phyloP scores from a whole-genome alignment of 2,113 vertebrate genomes.

The Anoura caudifer region DNA sequence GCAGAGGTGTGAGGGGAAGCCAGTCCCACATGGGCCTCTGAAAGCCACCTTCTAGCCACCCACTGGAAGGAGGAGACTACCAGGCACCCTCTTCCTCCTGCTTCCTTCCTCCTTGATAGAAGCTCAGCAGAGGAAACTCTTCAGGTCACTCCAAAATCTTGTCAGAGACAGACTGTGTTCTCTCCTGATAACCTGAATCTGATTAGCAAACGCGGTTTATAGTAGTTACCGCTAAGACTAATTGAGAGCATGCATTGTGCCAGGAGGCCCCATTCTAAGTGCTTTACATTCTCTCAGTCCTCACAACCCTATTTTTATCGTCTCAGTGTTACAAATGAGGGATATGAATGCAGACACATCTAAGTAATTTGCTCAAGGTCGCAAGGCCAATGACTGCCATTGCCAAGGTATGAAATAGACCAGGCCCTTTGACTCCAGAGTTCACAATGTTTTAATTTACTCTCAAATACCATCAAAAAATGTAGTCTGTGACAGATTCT shows the following conservation, averaged over 20 bases:
- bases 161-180: not conserved
- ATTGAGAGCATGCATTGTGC: not conserved
- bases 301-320: constrained; percentile 42
- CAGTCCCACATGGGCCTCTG: not conserved
- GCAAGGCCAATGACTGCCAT: not conserved
- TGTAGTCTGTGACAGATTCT: not conserved
- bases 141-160: constrained; percentile 17
- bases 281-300: not conserved
- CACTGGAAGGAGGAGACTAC: not conserved
- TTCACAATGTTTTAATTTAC: not conserved
- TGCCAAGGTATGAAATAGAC: constrained; percentile 9
- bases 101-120: not conserved
- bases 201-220: constrained; percentile 12
- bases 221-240: constrained; percentile 21
- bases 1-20: not conserved
- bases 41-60: not conserved
- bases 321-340: not conserved
- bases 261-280: constrained; percentile 35
- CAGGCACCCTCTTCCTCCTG: not conserved
- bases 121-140: not conserved
- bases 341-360: constrained; percentile 35
- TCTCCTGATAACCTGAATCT: not conserved
- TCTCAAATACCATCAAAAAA: constrained; percentile 57
- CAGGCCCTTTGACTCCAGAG: not conserved
- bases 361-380: constrained; percentile 45